A percentile compares a stretch with the other conserved stretches of the same genome.
phyloP scores from a whole-genome alignment of 2,113 vertebrate species.

The Edolisoma coerulescens region DNA sequence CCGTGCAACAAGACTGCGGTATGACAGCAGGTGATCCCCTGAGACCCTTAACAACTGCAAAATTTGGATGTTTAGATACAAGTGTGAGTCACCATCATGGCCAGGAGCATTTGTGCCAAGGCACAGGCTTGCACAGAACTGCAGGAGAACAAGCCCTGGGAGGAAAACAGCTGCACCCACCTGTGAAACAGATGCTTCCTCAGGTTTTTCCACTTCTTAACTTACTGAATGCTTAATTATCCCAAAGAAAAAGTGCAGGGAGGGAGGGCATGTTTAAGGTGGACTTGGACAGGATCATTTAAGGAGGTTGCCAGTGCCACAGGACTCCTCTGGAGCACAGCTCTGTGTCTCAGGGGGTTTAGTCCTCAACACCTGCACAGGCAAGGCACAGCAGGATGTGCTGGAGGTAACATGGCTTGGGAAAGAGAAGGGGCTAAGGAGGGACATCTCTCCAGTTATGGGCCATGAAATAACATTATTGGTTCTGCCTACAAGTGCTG shows the following conservation, averaged over 20 bases:
- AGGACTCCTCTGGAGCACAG: neutral
- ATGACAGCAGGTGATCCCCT: neutral
- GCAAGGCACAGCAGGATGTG: neutral
- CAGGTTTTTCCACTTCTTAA: constrained; percentile 12
- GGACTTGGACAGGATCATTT: neutral
- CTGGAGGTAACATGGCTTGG: neutral
- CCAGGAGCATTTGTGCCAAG: neutral
- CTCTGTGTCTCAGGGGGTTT: accelerated
- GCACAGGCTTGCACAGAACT: neutral
- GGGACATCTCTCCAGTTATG: neutral
- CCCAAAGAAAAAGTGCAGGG: neutral
- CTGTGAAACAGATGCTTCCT: neutral
- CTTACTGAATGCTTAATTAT: neutral
- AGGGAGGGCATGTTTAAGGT: neutral
- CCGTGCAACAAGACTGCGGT: accelerated
- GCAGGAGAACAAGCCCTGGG: neutral
- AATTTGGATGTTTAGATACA: neutral
- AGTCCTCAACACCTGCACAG: neutral
- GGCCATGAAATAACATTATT: neutral
- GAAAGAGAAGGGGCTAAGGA: neutral
- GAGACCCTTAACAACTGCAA: neutral
- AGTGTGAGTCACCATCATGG: neutral
- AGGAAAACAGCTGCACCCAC: constrained; percentile 12
- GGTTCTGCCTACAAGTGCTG: neutral
- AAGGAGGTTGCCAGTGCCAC: neutral